A percentile compares a stretch with the other conserved stretches of the same genome.
phyloP scores from a whole-genome alignment of 2,113 vertebrate genomes.

The Gulo gulo region DNA sequence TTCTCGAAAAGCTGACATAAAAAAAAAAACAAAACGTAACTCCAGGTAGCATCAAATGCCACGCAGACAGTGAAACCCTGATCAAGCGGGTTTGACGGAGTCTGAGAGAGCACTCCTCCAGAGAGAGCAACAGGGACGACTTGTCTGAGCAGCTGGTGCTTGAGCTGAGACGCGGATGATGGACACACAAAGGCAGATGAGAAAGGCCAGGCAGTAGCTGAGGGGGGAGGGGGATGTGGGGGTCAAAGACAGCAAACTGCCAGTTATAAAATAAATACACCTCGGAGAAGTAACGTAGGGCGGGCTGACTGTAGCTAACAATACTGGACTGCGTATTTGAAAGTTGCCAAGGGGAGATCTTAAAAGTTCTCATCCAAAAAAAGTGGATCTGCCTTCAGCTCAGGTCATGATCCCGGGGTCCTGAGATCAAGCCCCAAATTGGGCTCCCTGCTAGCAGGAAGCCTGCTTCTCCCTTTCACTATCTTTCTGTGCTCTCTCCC shows the following conservation, averaged over 20 bases:
- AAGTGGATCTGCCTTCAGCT: background rate
- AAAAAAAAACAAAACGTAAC: background rate
- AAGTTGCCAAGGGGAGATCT: background rate
- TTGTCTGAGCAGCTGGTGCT: background rate
- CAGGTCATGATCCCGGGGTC: background rate
- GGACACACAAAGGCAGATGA: background rate
- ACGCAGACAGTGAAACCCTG: background rate
- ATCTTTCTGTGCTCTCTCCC: background rate
- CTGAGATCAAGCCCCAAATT: background rate
- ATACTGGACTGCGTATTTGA: too few relatives aligned
- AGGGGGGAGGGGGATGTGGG: background rate
- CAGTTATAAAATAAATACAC: background rate
- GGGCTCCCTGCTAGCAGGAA: background rate
- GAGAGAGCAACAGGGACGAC: background rate
- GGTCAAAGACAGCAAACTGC: background rate
- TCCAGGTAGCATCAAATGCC: background rate
- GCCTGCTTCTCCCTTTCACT: background rate
- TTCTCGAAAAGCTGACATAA: background rate
- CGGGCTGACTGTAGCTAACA: background rate
- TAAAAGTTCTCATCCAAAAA: background rate
- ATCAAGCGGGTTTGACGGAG: background rate
- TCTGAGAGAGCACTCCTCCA: background rate
- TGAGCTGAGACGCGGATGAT: background rate
- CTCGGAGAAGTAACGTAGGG: background rate
- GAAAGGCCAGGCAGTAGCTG: background rate